Evolutionary conservation across 1,140 invertebrate genomes (phyloP).

Genomic region (Stegodyphus dumicola): DNA sequence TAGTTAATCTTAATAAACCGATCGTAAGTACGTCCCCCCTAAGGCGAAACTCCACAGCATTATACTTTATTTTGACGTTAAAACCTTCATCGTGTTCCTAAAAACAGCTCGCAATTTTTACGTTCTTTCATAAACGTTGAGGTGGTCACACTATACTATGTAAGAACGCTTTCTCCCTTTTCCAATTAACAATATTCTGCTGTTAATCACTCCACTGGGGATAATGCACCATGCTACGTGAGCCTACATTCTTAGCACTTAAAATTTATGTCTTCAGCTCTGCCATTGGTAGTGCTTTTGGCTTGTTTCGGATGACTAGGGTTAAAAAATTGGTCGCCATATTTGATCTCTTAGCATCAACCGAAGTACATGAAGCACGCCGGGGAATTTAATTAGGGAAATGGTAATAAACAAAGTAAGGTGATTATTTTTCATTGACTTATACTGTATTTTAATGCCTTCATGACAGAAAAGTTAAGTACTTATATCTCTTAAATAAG

Average conservation of each 20-base stretch:
- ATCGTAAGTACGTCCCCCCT: background rate
- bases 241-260: background rate
- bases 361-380: too few species aligned
- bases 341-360: too few species aligned
- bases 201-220: constrained; percentile 40
- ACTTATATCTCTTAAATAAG: too few species aligned
- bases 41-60: background rate
- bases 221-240: constrained; percentile 12
- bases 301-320: too few species aligned
- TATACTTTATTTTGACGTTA: constrained; percentile 16
- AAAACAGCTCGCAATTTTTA: constrained; percentile 21
- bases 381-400: too few species aligned
- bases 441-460: too few species aligned
- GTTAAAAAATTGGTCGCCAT: too few species aligned
- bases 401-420: too few species aligned
- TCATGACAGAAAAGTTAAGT: too few species aligned
- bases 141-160: too few species aligned
- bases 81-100: constrained; percentile 7
- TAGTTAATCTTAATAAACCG: constrained; percentile 33
- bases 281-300: background rate
- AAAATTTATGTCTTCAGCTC: constrained; percentile 23
- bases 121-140: constrained; percentile 1
- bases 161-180: background rate
- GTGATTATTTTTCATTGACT: too few species aligned
- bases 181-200: constrained; percentile 32